These are phyloP conservation scores for Anthopleura sola DNA, from an alignment of 64 coral and sea anemone species.

Conservation along the genomic window DNA sequence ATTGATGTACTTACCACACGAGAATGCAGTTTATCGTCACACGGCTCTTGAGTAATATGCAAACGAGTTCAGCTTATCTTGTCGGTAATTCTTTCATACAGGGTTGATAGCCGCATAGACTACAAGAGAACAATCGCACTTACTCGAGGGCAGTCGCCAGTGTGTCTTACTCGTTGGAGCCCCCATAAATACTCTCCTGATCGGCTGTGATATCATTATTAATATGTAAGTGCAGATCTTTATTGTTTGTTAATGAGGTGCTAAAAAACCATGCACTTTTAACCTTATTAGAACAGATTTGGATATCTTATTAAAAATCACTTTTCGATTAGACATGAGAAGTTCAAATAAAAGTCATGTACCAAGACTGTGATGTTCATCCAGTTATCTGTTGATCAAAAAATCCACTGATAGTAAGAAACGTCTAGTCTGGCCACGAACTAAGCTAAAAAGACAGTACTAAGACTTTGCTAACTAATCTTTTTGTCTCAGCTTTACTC, in stretches of 20 bases:
- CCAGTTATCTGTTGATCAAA: neutral
- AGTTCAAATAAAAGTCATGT: neutral
- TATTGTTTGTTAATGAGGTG: constrained; percentile 16
- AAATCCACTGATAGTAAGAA: neutral
- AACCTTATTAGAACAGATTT: neutral
- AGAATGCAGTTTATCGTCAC: neutral
- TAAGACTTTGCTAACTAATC: too few relatives aligned
- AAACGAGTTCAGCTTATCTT: neutral
- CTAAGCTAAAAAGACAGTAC: too few relatives aligned
- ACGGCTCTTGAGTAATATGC: neutral
- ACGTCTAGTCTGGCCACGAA: too few relatives aligned
- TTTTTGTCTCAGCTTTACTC: too few relatives aligned
- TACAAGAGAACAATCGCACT: neutral
- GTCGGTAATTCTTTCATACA: neutral
- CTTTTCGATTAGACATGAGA: neutral
- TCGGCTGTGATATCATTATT: neutral
- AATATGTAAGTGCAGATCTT: neutral
- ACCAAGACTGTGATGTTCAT: neutral
- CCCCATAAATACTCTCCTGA: neutral
- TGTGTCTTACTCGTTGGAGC: constrained; percentile 12
- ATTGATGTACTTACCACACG: neutral
- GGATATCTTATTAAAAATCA: constrained; percentile 1
- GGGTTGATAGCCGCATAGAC: neutral
- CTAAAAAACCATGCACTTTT: neutral
- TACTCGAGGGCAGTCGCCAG: neutral